These are phyloP conservation scores for Nycticryphes semicollaris DNA, from an alignment of 2,113 vertebrate genomes.

Conservation along the genomic window DNA sequence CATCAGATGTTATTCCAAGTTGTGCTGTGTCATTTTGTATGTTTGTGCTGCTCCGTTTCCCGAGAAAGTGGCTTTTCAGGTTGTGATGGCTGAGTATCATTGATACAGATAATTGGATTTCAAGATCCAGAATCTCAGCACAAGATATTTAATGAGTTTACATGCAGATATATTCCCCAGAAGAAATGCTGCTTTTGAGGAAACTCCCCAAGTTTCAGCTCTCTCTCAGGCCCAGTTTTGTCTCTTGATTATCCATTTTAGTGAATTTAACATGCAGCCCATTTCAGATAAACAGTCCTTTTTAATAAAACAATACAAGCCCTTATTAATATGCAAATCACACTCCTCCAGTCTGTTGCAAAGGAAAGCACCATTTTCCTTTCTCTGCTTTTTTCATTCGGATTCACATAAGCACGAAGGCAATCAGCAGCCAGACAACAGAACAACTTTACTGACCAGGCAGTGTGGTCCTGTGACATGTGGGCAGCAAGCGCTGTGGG, in stretches of 20 bases:
- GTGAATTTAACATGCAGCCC: background rate
- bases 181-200: slow-evolving; percentile 27
- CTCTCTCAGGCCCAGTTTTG: background rate
- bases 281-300: slow-evolving; percentile 30
- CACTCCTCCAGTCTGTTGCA: background rate
- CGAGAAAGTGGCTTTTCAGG: background rate
- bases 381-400: background rate
- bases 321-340: background rate
- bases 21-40: background rate
- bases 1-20: background rate
- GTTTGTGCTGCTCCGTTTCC: background rate
- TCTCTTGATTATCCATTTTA: background rate
- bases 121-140: slow-evolving; percentile 30
- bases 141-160: slow-evolving; percentile 48
- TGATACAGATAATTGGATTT: slow-evolving; percentile 61
- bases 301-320: background rate
- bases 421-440: background rate
- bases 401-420: background rate
- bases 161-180: slow-evolving; percentile 38
- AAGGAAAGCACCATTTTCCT: background rate
- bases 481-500: background rate
- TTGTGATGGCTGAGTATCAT: slow-evolving; percentile 1
- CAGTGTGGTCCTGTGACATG: background rate
- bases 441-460: background rate
- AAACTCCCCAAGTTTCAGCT: background rate